phyloP scores from a whole-genome alignment of 2,113 vertebrate species.

The Perca schrenkii region DNA sequence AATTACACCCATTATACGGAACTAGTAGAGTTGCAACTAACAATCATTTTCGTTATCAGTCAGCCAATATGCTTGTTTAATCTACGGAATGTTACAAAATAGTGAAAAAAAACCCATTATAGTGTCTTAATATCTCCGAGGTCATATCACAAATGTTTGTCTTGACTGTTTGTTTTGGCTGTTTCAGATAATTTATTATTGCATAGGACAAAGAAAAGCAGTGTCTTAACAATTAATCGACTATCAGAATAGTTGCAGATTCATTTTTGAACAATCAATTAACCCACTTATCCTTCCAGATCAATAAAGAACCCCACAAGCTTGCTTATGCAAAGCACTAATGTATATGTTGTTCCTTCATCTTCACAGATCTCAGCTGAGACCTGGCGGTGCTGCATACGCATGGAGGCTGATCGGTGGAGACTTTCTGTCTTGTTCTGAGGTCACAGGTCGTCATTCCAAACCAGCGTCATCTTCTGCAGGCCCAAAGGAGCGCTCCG shows the following conservation, averaged over 20 bases:
- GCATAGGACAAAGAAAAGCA: background rate
- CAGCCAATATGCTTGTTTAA: background rate
- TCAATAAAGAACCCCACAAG: background rate
- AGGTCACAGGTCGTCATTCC: conserved; percentile 58
- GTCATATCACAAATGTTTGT: background rate
- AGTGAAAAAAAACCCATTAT: background rate
- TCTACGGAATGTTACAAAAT: background rate
- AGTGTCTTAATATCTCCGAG: background rate
- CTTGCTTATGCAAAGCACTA: background rate
- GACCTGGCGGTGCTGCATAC: conserved; percentile 7
- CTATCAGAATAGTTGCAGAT: background rate
- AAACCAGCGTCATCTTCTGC: conserved; percentile 41
- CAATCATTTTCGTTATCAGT: background rate
- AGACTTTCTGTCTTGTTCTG: conserved; percentile 53
- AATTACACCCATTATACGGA: background rate
- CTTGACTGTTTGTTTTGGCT: background rate
- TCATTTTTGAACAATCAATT: background rate
- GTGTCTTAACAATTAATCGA: background rate
- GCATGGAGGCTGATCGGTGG: conserved; percentile 65
- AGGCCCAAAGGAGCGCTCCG: conserved; percentile 22
- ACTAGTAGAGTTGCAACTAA: background rate
- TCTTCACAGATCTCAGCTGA: conserved; percentile 58
- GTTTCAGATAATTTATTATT: background rate
- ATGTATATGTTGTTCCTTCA: conserved; percentile 34
- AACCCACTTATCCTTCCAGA: background rate